Base-by-base conservation (phyloP, 2,888 invertebrate genomes). In the Parnassius apollo region DNA sequence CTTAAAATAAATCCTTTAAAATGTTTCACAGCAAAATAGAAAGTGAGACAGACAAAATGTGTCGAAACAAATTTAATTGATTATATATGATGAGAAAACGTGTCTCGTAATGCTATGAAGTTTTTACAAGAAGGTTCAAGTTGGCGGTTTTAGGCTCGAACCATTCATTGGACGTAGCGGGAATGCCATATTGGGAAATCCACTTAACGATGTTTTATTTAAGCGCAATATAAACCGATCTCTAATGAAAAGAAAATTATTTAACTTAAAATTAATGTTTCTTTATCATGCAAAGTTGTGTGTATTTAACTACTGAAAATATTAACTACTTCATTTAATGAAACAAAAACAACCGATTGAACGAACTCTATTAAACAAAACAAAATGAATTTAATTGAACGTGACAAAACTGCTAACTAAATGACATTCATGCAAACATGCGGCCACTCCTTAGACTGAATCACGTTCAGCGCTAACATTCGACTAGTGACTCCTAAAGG, bases 131-230 rank as follows among this genome's bases (percentile, higher is more conserved):
- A 68, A 66, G 65, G 65, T 58, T 48, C 60, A 82, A 78, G 80
- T 78, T 78, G 78, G 83, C 78, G 78, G 83, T 81, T 82, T 81
- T 73, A 81, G 80, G 73, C 77, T 65, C 68, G 74, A 76, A 75
- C 73, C 65, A 66, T 69, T 71, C 68, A 66, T 71, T 66, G 70
- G 71, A 66, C 75, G 73, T 74, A 73, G 75, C 75, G 79, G 78
- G 85, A 87, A 82, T 84, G 88, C 88, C 87, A 87, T 88, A 83
- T 87, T 88, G 85, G 86, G 80, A 86, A 88, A 87, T 82, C 85
- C 82, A 79, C 82, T 82, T 81, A 82, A 84, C 85, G 83, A 86
- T 87, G 42, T 11, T 11, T 85, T 87, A 85, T 86, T 86, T 83
- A 81, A 85, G 81, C 80, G 78, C 82, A 42, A 11, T 70, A 75